phyloP scores from a whole-genome alignment of 2,888 invertebrate species.

The Brachypalpus laphriformis region DNA sequence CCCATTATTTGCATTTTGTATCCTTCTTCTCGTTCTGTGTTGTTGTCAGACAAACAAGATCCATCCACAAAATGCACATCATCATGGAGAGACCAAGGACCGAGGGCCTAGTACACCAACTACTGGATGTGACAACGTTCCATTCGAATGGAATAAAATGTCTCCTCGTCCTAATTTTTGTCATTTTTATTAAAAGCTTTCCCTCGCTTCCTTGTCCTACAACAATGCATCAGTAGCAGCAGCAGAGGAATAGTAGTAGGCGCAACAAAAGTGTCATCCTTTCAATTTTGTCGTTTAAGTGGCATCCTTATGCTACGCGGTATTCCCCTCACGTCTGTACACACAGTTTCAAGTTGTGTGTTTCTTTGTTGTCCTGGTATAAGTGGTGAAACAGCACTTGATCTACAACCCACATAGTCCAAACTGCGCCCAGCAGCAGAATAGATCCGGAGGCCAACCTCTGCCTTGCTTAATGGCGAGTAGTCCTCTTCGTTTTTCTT shows the following conservation, averaged over 20 bases:
- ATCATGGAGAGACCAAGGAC: conserved; percentile 36
- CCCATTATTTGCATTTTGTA: conserved; percentile 54
- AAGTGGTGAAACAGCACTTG: conserved; percentile 70
- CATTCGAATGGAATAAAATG: conserved; percentile 48
- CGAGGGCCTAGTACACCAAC: background rate
- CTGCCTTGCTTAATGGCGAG: conserved; percentile 19
- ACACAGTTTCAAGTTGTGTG: conserved; percentile 28
- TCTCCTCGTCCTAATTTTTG: conserved; percentile 66
- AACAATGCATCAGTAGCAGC: conserved; percentile 2
- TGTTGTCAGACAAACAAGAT: conserved; percentile 61
- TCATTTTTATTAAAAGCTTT: conserved; percentile 54
- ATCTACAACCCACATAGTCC: conserved; percentile 69
- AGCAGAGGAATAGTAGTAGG: conserved; percentile 22
- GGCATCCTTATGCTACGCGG: conserved; percentile 12
- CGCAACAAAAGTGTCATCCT: conserved; percentile 59
- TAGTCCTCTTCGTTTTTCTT: background rate
- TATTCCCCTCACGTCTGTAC: conserved; percentile 11
- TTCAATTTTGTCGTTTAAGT: conserved; percentile 28
- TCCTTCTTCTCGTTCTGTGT: conserved; percentile 15
- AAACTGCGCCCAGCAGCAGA: conserved; percentile 34
- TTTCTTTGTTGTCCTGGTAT: conserved; percentile 40
- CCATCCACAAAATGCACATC: conserved; percentile 69
- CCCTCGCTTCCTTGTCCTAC: background rate
- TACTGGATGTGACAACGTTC: conserved; percentile 55
- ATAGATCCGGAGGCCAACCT: conserved; percentile 47